Evolutionary conservation across 2,888 invertebrate species (phyloP).

Genomic region (Caenorhabditis plicata): DNA sequence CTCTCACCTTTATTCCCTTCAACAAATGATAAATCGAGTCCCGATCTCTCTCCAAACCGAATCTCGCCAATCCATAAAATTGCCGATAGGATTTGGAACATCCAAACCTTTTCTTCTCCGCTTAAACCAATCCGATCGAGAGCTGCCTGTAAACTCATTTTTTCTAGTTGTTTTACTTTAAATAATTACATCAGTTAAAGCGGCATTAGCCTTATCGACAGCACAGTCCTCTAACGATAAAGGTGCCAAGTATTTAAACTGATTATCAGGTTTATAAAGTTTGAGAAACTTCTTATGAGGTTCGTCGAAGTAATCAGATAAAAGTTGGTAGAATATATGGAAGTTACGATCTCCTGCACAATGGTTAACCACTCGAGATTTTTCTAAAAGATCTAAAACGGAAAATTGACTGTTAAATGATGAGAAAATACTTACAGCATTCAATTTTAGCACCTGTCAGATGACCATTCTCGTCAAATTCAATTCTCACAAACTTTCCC

Average conservation of each 20-base stretch:
- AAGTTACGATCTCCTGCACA: slow-evolving; percentile 74
- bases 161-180: background rate
- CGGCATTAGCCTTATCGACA: slow-evolving; percentile 21
- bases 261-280: slow-evolving; percentile 13
- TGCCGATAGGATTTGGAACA: slow-evolving; percentile 52
- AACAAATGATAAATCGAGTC: slow-evolving; percentile 58
- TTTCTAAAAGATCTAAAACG: slow-evolving; percentile 61
- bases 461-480: slow-evolving; percentile 51
- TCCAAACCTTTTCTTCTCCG: slow-evolving; percentile 40
- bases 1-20: slow-evolving; percentile 49
- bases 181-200: slow-evolving; percentile 13
- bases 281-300: slow-evolving; percentile 33
- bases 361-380: slow-evolving; percentile 73
- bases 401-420: too few species aligned
- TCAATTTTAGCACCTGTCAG: slow-evolving; percentile 59
- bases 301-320: slow-evolving; percentile 43
- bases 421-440: slow-evolving; percentile 52
- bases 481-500: slow-evolving; percentile 64
- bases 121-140: slow-evolving; percentile 48
- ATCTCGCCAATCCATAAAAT: slow-evolving; percentile 61
- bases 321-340: slow-evolving; percentile 75
- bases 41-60: slow-evolving; percentile 57
- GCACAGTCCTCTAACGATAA: too few species aligned
- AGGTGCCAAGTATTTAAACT: slow-evolving; percentile 18
- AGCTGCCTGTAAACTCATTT: slow-evolving; percentile 34